phyloP scores from a whole-genome alignment of 2,113 vertebrate species.

The Bungarus multicinctus region DNA sequence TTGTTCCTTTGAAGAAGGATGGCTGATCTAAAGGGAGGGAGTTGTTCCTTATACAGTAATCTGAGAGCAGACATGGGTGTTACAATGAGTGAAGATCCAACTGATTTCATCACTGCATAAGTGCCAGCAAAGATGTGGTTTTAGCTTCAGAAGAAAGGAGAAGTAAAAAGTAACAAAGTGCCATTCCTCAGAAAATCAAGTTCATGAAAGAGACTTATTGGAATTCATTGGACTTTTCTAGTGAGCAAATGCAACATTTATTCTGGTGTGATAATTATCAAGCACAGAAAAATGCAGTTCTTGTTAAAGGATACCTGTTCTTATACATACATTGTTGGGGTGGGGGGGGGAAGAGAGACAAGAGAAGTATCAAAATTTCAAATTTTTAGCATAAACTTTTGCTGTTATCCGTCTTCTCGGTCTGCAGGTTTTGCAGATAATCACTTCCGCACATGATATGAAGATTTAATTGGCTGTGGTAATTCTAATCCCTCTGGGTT shows the following conservation, averaged over 20 bases:
- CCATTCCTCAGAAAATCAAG: not conserved
- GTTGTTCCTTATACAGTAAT: not conserved
- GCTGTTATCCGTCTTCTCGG: not conserved
- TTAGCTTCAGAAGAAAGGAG: not conserved
- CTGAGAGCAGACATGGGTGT: not conserved
- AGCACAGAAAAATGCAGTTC: not conserved
- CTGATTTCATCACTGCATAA: not conserved
- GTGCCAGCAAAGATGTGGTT: not conserved
- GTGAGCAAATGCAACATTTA: not conserved
- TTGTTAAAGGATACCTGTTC: not conserved
- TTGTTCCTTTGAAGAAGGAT: not conserved
- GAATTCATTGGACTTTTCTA: not conserved
- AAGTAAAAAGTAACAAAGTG: not conserved
- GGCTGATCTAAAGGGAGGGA: not conserved
- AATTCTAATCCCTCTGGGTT: conserved; percentile 9
- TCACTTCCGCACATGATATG: not conserved
- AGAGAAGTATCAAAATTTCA: not conserved
- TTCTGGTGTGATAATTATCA: not conserved
- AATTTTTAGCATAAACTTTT: not conserved
- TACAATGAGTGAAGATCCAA: not conserved
- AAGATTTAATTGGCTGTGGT: conserved; percentile 34
- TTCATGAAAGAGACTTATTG: not conserved
- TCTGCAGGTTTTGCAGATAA: not conserved
- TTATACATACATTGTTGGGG: not conserved
- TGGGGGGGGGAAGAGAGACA: no score